phyloP scores from a whole-genome alignment of 1,140 invertebrate genomes.

The Colletes gigas region DNA sequence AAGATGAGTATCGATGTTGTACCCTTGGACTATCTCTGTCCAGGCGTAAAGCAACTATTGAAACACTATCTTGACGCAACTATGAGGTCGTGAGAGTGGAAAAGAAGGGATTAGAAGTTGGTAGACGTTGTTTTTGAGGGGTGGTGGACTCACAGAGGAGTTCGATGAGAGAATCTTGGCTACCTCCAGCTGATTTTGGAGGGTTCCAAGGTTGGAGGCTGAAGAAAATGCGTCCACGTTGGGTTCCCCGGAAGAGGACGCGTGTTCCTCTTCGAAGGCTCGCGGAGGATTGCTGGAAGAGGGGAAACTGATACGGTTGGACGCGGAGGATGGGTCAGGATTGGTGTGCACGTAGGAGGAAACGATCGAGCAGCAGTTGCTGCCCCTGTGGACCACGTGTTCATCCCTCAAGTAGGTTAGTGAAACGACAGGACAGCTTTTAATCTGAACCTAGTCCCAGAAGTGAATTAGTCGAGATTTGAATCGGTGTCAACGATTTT shows the following conservation, averaged over 20 bases:
- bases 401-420: conserved; percentile 83
- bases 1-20: neutral
- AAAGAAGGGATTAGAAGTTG: neutral
- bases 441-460: neutral
- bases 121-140: neutral
- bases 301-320: conserved; percentile 23
- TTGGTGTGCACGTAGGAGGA: conserved; percentile 86
- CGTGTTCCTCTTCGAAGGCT: too few species aligned
- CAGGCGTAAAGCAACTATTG: neutral
- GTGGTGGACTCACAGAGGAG: neutral
- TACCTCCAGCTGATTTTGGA: neutral
- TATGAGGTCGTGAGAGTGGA: neutral
- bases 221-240: neutral
- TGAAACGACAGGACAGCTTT: conserved; percentile 50
- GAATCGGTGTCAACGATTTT: too few species aligned
- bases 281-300: neutral
- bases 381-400: conserved; percentile 82
- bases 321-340: conserved; percentile 84
- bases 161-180: neutral
- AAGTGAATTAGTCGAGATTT: too few species aligned
- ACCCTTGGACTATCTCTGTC: neutral
- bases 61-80: neutral
- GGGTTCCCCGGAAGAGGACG: neutral
- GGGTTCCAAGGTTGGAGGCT: neutral
- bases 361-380: conserved; percentile 83